A percentile compares a stretch with the other conserved stretches of the same genome.
These are phyloP conservation scores for Drosophila ananassae DNA, from an alignment of 1,140 invertebrate genomes.

Conservation along the genomic window DNA sequence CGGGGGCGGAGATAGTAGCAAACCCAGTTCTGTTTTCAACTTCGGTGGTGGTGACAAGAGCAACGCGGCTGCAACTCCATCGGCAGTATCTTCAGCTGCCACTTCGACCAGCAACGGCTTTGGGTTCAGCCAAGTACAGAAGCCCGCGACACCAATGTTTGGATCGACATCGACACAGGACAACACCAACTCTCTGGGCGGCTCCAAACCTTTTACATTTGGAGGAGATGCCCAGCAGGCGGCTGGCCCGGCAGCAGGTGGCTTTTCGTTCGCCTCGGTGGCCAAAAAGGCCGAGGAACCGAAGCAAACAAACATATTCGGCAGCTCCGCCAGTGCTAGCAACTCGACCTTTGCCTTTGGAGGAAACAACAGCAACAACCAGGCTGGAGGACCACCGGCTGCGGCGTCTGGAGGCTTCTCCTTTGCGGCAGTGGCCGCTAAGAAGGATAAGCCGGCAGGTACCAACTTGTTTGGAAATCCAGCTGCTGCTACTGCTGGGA, in stretches of 20 bases:
- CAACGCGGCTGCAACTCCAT: not conserved
- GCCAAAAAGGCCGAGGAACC: slow-evolving; percentile 24
- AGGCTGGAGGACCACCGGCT: slow-evolving; percentile 2
- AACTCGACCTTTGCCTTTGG: slow-evolving; percentile 55
- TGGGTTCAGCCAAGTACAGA: slow-evolving; percentile 25
- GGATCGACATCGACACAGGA: not conserved
- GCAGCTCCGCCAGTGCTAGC: slow-evolving; percentile 10
- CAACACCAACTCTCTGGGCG: slow-evolving; percentile 1
- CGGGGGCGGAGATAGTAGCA: slow-evolving; percentile 1
- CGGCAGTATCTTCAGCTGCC: not conserved
- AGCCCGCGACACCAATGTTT: slow-evolving; percentile 17
- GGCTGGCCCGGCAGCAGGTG: slow-evolving; percentile 27
- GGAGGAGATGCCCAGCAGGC: slow-evolving; percentile 8
- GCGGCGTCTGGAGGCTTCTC: slow-evolving; percentile 21
- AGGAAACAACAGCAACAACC: slow-evolving; percentile 14
- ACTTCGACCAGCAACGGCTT: slow-evolving; percentile 22
- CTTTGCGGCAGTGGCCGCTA: not conserved
- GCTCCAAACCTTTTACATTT: slow-evolving; percentile 38
- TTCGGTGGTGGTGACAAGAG: slow-evolving; percentile 35
- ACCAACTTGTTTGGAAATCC: slow-evolving; percentile 22
- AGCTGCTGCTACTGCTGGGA: slow-evolving; percentile 5
- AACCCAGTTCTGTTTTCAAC: slow-evolving; percentile 36
- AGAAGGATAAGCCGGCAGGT: slow-evolving; percentile 12
- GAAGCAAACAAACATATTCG: slow-evolving; percentile 37
- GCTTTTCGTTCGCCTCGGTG: slow-evolving; percentile 53